Base-by-base conservation (phyloP, 2,888 invertebrate genomes). In the Crematogaster levior region DNA sequence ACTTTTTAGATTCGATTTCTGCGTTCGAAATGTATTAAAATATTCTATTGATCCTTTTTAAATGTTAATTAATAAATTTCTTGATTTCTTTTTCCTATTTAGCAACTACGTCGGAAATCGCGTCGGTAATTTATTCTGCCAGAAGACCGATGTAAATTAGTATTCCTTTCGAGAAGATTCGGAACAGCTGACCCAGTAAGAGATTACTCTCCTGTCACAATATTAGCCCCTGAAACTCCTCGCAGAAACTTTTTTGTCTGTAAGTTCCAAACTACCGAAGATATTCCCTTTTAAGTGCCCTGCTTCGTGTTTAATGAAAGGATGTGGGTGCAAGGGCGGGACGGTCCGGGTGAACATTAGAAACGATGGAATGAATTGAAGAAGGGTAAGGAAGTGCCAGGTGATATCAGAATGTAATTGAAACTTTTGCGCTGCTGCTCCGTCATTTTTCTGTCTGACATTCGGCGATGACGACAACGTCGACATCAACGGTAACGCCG, bases 401-500 rank as follows among this genome's bases (percentile, higher is more conserved):
- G 60, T 79, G 77, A 70, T 79, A 77, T 77, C 56, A 79, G 77
- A 79, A 79, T 79, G 82, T 68, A 84, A 83, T 84, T 82, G 85
- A 88, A 89, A 87, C 84, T 88, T 87, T 56, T 65, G 65, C 68
- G 61, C 74, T 83, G 60, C 73, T 85, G 70, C 86, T 85, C 87
- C 86, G 89, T 91, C 90, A 91, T 91, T 92, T 91, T 91, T 91
- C 89, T 85, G 88, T 90, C 85, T 77, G 87, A 86, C 85, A 84
- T 85, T 82, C 83, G 86, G 85, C 90, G 89, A 90, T 90, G 48
- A 56, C 56, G 74, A 34, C 73, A 18, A 53, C 70, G 70, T 24
- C 70, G 60, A 65, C 66, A 53, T 68, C 43, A 30, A 82, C 87
- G 85, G 70, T 84, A 82, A 84, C 88, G 88, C 89, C 89, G 89